Percentiles rank a stretch among this genome's conserved stretches.
phyloP scores from a whole-genome alignment of 1,140 invertebrate genomes.

The Stratiolaelaps scimitus region DNA sequence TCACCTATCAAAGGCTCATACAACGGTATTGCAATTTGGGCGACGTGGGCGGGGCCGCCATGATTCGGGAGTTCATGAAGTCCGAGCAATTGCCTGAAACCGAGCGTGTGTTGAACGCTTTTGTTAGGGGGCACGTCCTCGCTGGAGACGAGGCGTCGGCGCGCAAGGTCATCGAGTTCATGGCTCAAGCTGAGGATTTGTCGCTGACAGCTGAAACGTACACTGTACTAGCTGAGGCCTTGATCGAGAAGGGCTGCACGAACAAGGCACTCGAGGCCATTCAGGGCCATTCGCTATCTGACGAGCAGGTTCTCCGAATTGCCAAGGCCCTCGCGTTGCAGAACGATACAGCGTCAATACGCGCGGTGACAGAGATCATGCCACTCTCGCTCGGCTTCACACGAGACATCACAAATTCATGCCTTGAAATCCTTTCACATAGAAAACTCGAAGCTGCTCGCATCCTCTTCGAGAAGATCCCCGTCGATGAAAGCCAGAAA shows the following conservation, averaged over 20 bases:
- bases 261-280: background rate
- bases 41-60: background rate
- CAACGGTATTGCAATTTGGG: slow-evolving; percentile 16
- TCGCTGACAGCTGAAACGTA: background rate
- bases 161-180: background rate
- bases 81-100: background rate
- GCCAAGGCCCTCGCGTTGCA: background rate
- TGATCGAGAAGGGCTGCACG: background rate
- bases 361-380: too few relatives aligned
- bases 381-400: too few relatives aligned
- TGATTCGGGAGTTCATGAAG: slow-evolving; percentile 9
- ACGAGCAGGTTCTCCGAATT: background rate
- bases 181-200: background rate
- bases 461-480: too few relatives aligned
- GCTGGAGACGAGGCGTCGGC: background rate
- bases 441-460: too few relatives aligned
- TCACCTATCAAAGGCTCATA: slow-evolving; percentile 11
- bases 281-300: background rate
- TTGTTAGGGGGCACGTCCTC: background rate
- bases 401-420: too few relatives aligned
- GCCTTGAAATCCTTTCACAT: too few relatives aligned
- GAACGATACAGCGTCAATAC: background rate
- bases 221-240: background rate
- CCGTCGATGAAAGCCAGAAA: too few relatives aligned
- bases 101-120: background rate